Evolutionary conservation across 1,140 invertebrate genomes (phyloP), one percentile per base, ranked within the genome.

Genomic region (Heliconius hermathena): DNA sequence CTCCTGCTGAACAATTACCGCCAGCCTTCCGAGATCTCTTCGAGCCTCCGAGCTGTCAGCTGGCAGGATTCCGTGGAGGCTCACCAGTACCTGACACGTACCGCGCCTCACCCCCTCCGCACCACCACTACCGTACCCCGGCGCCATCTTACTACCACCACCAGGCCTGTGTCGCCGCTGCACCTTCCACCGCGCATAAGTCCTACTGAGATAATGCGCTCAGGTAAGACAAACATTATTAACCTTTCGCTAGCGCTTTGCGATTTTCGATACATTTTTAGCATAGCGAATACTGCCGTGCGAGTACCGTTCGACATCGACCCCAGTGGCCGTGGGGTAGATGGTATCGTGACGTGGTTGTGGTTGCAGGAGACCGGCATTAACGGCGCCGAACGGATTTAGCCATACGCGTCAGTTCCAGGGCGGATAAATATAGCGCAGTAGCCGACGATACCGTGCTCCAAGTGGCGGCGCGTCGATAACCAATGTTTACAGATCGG

Each of bases 1-100:
- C 95, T 5, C 94, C 95, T 2, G 93, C 94, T 70, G 88, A 95
- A 46, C 94, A 93, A 71, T 83, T 93, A 78, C 91, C 93, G n/a
- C 88, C 92, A 79, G 88, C 92, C 52, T 89, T 92, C 79, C 82
- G 93, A 70, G 84, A 94, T 77, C 84, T 95, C 26, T 93, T 94
- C 85, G 89, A 95, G 73, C 90, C 94, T 26, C 92, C 95, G 26
- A 96, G 96, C 74, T 96, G 96, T 81, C 95, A 96, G 88, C 86
- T 96, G 81, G 95, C 95, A 0, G 95, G 95, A 3, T 96, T 96
- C 83, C 94, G 95, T n/a, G 93, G 95, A 52, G 94, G 95, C 46
- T 95, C 95, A 66, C 91, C 95, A 0, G 79, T 87, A 22, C 93
- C 96, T 0, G 91, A 92, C 90, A 95, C 76, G 87, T 95, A 79